These are phyloP conservation scores for Chauna torquata DNA, from an alignment of 2,113 vertebrate genomes.

Conservation along the genomic window DNA sequence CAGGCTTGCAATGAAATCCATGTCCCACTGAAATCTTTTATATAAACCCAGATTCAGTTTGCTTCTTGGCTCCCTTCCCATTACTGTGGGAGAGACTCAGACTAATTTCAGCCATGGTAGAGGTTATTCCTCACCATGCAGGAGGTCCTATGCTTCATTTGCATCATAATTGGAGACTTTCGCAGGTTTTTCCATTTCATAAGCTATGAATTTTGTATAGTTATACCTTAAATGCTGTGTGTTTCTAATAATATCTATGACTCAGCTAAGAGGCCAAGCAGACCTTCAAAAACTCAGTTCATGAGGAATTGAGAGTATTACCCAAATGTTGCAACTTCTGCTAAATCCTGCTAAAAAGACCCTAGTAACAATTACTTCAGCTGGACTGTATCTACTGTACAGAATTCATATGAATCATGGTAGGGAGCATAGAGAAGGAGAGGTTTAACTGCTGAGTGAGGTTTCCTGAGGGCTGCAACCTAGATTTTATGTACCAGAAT, in stretches of 20 bases:
- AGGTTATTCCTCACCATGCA: neutral
- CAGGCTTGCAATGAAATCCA: neutral
- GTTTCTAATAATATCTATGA: neutral
- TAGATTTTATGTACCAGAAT: neutral
- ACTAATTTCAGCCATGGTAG: neutral
- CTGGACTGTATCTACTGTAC: neutral
- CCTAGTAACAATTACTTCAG: neutral
- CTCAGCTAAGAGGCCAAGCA: neutral
- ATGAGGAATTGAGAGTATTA: neutral
- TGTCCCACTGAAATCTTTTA: neutral
- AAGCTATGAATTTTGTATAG: neutral
- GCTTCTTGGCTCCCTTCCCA: neutral
- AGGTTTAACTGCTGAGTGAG: neutral
- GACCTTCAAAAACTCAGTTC: neutral
- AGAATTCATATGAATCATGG: neutral
- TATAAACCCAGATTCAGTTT: neutral
- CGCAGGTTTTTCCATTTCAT: neutral
- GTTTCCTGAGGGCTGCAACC: neutral
- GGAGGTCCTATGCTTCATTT: neutral
- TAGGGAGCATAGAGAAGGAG: neutral
- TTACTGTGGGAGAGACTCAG: neutral
- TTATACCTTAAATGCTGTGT: neutral
- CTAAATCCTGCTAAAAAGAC: neutral
- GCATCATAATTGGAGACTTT: neutral
- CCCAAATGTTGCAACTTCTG: neutral